phyloP scores from a whole-genome alignment of 2,113 vertebrate genomes.

The Gymnarchus niloticus region DNA sequence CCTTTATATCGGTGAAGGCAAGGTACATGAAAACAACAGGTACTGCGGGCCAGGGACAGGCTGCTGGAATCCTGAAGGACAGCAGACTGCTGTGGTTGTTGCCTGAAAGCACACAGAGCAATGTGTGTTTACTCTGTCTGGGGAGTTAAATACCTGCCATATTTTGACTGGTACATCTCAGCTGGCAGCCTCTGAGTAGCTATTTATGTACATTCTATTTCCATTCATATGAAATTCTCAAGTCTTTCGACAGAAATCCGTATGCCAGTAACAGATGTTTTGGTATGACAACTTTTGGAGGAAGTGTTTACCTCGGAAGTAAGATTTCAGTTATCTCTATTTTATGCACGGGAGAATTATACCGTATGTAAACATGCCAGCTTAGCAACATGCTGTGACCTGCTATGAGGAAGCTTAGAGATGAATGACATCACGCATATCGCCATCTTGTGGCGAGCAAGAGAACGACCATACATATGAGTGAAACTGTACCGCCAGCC shows the following conservation, averaged over 20 bases:
- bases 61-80: neutral
- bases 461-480: neutral
- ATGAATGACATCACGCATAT: too few species aligned
- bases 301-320: neutral
- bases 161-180: neutral
- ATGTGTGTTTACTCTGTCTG: neutral
- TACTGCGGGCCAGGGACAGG: neutral
- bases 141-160: neutral
- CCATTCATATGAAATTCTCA: neutral
- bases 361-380: neutral
- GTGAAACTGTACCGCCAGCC: neutral
- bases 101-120: neutral
- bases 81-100: neutral
- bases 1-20: neutral
- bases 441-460: neutral
- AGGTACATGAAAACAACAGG: neutral
- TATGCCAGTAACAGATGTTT: neutral
- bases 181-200: neutral
- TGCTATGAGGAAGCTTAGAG: neutral
- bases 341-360: neutral
- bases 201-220: neutral
- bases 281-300: neutral
- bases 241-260: neutral
- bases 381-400: neutral
- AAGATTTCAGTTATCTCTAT: neutral